Evolutionary conservation across 2,113 vertebrate species (phyloP), one percentile per base, ranked within the genome.

Genomic region (Lophochroa leadbeateri): DNA sequence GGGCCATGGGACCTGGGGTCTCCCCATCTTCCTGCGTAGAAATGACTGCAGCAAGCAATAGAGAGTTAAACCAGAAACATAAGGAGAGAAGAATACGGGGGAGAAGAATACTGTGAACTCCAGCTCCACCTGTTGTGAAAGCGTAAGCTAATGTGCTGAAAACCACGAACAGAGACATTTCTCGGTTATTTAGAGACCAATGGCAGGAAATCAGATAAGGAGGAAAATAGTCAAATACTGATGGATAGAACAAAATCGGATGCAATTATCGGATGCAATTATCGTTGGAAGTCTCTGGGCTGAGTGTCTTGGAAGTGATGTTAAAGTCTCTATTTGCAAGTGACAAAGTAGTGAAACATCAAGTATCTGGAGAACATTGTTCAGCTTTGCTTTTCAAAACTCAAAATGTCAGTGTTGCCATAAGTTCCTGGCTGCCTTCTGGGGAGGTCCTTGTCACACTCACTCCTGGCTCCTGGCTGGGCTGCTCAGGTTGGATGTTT

Each of bases 181-280:
- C 44, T 76, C 14, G 24, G 31, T 43, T 53, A n/a, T 47, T 75
- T 58, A 60, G 50, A 81, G 57, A 33, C 3, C 11, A 23, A 53
- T 1, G 17, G 18, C 29, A 61, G 75, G 63, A 71, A 76, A 58
- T 52, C 25, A 37, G 49, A 29, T 53, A 53, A 88, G 44, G 10
- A 80, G n/a, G 63, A 53, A 58, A 91, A 74, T 9, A 87, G 70
- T 47, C 8, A 77, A 65, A 67, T 53, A 29, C 24, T 49, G 33
- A 55, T 47, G 15, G 23, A n/a, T 61, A 20, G 67, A 46, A 50
- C 15, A 61, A 92, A 82, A 35, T 46, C 20, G 33, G 27, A 41
- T 0, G 0, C 15, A 67, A n/a, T 28, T 72, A 53, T 49, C 35
- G 11, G 27, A 41, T 0, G 0, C 15, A 67, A n/a, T 28, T 68